Conservation (phyloP, 2,797 vertebrate species). For the Peromyscus melanophrys region DNA sequence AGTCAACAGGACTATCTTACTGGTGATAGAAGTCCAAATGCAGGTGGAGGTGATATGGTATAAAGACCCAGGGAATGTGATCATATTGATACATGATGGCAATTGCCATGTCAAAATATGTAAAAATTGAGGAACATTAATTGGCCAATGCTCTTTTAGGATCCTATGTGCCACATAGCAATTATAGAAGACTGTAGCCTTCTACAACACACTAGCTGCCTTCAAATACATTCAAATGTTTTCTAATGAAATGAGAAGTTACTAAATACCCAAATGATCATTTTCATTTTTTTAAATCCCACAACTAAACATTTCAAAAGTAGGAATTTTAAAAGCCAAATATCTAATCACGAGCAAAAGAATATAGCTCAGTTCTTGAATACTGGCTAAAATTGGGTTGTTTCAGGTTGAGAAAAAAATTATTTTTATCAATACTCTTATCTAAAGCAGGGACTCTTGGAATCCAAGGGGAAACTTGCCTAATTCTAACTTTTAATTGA, state of each 20-base stretch:
- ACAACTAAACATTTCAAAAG: slow-evolving; percentile 66
- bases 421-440: slow-evolving; percentile 70
- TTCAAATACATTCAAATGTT: slow-evolving; percentile 49
- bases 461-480: slow-evolving; percentile 68
- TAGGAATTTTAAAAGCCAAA: slow-evolving; percentile 70
- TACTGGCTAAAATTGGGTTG: slow-evolving; percentile 28
- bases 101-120: rapidly evolving
- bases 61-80: not conserved
- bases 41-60: not conserved
- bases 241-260: slow-evolving; percentile 67
- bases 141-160: not conserved
- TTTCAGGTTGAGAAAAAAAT: slow-evolving; percentile 69
- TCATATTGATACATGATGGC: not conserved
- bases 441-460: slow-evolving; percentile 65
- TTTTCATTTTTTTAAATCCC: not conserved
- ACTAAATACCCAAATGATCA: not conserved
- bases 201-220: slow-evolving; percentile 29
- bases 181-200: not conserved
- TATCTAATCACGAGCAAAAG: slow-evolving; percentile 73
- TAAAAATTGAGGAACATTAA: not conserved
- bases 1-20: not conserved
- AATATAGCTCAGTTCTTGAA: slow-evolving; percentile 53
- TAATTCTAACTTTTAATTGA: slow-evolving; percentile 84
- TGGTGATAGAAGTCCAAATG: not conserved
- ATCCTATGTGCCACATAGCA: not conserved